Percentiles rank a stretch among this genome's conserved stretches.
Evolutionary conservation across 2,797 vertebrate species (phyloP).

Genomic region (Gallirallus australis): DNA sequence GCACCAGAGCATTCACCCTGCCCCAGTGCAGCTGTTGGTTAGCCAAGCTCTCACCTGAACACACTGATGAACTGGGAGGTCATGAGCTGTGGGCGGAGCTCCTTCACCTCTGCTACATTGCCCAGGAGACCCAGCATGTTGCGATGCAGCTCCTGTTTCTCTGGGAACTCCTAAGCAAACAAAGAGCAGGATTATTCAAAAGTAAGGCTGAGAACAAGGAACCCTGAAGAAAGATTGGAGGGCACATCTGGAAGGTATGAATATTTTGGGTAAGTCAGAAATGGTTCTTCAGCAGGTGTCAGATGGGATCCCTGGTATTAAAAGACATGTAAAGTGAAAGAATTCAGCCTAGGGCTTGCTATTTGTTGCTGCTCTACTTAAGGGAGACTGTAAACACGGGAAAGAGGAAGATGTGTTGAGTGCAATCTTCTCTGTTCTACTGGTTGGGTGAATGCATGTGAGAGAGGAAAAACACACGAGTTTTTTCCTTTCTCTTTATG

Average conservation of each 20-base stretch:
- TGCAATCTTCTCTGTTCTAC: not conserved
- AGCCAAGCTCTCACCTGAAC: constrained; percentile 87
- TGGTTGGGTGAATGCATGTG: not conserved
- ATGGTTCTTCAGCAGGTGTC: not conserved
- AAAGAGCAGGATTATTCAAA: not conserved
- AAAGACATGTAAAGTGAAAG: not conserved
- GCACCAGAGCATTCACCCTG: not conserved
- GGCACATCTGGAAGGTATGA: not conserved
- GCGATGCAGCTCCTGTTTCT: constrained; percentile 96
- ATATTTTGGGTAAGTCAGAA: not conserved
- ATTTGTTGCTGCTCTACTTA: not conserved
- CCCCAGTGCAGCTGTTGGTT: not conserved
- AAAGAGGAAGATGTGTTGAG: not conserved
- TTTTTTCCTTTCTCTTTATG: not conserved
- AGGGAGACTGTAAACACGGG: not conserved
- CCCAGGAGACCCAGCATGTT: constrained; percentile 98
- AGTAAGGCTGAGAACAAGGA: not conserved
- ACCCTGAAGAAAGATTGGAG: not conserved
- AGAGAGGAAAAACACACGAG: not conserved
- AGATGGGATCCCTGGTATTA: not conserved
- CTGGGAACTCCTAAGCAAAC: constrained; percentile 90
- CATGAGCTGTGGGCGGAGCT: constrained; percentile 92
- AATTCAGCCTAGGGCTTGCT: not conserved
- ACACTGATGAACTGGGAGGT: constrained; percentile 95
- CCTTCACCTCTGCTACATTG: constrained; percentile 95